Evolutionary conservation across 2,113 vertebrate genomes (phyloP), one percentile per base, ranked within the genome.

Genomic region (Tamias sibiricus): DNA sequence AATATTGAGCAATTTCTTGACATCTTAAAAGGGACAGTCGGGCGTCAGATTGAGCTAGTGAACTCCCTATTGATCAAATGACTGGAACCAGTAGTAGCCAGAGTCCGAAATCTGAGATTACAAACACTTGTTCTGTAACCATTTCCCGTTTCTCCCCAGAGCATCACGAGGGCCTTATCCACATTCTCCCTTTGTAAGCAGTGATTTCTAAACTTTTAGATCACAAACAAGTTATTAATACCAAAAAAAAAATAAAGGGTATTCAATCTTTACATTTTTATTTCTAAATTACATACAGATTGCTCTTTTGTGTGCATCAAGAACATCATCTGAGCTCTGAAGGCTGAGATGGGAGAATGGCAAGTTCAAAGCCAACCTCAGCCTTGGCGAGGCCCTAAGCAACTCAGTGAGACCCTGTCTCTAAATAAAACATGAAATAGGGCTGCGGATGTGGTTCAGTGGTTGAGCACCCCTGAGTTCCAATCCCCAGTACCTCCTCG

Each of bases 11-110:
- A 97, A 98, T 47, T 91, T 94, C 96, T 97, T 85, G 32, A 97
- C 95, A 98, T 98, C 97, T 98, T 97, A 96, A 97, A 97, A 95
- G 80, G 87, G 96, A 91, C 89, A 87, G 69, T 83, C 30, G 88
- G 91, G 96, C 26, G 8, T 91, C 96, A 72, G 83, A 71, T 4
- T 59, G 94, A 87, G 52, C 95, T 66, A 44, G 82, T 93, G 68
- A 95, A 96, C 95, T 95, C 57, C n/a, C 22, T 94, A 71, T 93
- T 90, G 96, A 97, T 93, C 57, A n/a, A 81, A 86, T 77, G 59
- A 44, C 77, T 75, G 77, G 94, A 87, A 76, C 52, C 77, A 28
- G 85, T 19, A 68, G 30, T 54, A 49, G 35, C 59, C 28, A n/a
- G 90, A 87, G 83, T 82, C 84, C 71, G 90, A 90, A 49, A 44